A percentile compares a stretch with the other conserved stretches of the same genome.
Evolutionary conservation across 2,797 vertebrate genomes (phyloP).

Genomic region (Thunnus albacares): DNA sequence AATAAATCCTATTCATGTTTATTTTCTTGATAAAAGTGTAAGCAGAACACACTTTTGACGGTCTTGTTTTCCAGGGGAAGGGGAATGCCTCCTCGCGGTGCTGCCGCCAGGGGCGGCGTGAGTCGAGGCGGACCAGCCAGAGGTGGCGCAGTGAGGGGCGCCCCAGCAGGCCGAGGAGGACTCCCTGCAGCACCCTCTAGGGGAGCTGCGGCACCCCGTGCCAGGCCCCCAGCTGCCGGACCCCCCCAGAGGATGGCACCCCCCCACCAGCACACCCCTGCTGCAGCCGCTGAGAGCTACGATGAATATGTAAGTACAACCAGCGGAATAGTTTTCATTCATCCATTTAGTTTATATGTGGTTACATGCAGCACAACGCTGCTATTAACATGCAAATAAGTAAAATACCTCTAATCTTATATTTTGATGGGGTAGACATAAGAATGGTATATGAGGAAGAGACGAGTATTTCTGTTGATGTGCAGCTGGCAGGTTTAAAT

Average conservation of each 20-base stretch:
- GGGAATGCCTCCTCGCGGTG: conserved; percentile 88
- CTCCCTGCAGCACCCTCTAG: conserved; percentile 88
- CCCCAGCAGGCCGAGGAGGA: conserved; percentile 89
- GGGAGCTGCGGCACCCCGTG: conserved; percentile 88
- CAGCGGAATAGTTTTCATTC: neutral
- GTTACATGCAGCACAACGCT: neutral
- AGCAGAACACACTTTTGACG: neutral
- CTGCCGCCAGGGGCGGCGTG: conserved; percentile 85
- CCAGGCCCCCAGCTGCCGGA: conserved; percentile 88
- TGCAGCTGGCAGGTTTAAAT: neutral
- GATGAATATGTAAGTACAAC: conserved; percentile 94
- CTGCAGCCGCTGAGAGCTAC: conserved; percentile 85
- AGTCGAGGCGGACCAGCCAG: conserved; percentile 91
- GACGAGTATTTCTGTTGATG: neutral
- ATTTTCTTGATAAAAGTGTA: neutral
- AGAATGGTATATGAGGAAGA: conserved; percentile 81
- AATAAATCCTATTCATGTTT: neutral
- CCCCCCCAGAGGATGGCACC: conserved; percentile 93
- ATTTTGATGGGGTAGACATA: neutral
- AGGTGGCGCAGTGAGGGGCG: conserved; percentile 90
- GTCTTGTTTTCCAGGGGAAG: conserved; percentile 86
- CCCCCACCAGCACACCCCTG: conserved; percentile 87
- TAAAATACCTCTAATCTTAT: neutral
- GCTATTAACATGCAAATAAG: neutral
- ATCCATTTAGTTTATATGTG: neutral